These are phyloP conservation scores for Heliconius erato DNA, from an alignment of 2,888 invertebrate genomes.

Conservation along the genomic window DNA sequence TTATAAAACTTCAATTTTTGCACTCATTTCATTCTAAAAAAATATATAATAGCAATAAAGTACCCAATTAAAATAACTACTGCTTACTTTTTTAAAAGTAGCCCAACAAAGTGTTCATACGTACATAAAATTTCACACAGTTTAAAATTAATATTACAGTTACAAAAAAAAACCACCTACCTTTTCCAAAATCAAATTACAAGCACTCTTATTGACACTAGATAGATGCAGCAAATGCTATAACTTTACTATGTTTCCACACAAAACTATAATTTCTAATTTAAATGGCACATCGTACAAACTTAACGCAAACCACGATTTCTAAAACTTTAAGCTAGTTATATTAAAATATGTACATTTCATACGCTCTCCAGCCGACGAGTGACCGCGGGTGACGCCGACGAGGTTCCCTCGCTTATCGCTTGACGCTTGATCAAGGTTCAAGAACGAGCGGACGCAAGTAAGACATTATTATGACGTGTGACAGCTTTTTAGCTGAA, in stretches of 20 bases:
- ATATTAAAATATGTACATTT: conserved; percentile 27
- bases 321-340: conserved; percentile 3
- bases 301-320: conserved; percentile 28
- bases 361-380: conserved; percentile 26
- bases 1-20: too few species aligned
- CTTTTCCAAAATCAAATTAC: neutral
- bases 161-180: conserved; percentile 9
- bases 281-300: neutral
- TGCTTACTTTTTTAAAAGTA: neutral
- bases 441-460: conserved; percentile 58
- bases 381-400: conserved; percentile 35
- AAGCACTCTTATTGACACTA: neutral
- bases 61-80: neutral
- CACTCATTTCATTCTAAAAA: neutral
- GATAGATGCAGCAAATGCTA: neutral
- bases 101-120: neutral
- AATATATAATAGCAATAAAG: neutral
- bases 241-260: neutral
- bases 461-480: conserved; percentile 49
- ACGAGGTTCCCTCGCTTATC: conserved; percentile 66
- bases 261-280: neutral
- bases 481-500: conserved; percentile 17
- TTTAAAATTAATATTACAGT: neutral
- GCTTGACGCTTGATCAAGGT: conserved; percentile 68
- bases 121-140: neutral